Base-by-base conservation (phyloP, 2,113 vertebrate genomes). In the Drymodes brunneopygia region DNA sequence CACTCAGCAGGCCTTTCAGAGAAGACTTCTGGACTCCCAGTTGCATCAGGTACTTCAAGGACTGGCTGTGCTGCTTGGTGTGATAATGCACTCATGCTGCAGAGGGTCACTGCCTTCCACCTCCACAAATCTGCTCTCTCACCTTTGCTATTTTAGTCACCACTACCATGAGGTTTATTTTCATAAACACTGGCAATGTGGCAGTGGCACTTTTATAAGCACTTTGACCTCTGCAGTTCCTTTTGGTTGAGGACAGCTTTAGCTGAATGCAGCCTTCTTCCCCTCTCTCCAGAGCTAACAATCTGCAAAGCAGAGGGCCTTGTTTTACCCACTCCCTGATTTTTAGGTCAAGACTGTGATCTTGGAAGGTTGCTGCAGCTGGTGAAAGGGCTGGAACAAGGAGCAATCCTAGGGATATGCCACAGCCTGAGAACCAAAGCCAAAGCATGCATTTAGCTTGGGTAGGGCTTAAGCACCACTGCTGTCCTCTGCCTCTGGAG, bases 21-120 rank as follows among this genome's bases (percentile, higher is more conserved):
- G 60, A 66, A 78, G 29, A 27, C 12, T 71, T 78, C 48, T 67
- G 53, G 62, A 74, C 20, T 58, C 0, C 0, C 1, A 7, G 14
- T 45, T 58, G 24, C 10, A 62, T 31, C 58, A 83, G 23, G 14
- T 70, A 54, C 33, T 66, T 73, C 38, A 53, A 54, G 31, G 31
- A 44, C 38, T 60, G 17, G 18, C 40, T 58, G 15, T 38, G 48
- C 53, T n/a, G 21, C 50, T 45, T 57, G 44, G 18, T 35, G 27
- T 53, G 40, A 44, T 19, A 71, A 42, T 9, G 12, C n/a, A 25
- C 42, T 45, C 45, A 29, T 11, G 25, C 50, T 54, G 54, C 20
- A 35, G 28, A 35, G 28, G 50, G 18, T 69, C 42, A 48, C 23
- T 28, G 17, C 1, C 4, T 75, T 88, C 56, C 44, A 56, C 51